Evolutionary conservation across 1,140 invertebrate genomes (phyloP).

Genomic region (Metaphire vulgaris): DNA sequence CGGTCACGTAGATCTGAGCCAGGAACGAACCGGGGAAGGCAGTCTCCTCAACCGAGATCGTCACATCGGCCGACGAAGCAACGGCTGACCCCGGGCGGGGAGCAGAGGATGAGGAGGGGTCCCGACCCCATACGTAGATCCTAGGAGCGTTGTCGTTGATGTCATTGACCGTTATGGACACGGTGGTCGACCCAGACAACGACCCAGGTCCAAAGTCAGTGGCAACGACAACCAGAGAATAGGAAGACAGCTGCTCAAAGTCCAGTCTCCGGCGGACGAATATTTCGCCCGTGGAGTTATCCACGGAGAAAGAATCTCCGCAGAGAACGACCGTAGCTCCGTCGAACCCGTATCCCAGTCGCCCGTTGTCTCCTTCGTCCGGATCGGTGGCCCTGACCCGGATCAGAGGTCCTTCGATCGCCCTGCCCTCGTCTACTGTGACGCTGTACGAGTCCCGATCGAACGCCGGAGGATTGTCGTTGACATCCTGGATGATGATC

Average conservation of each 20-base stretch:
- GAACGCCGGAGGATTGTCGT: conserved; percentile 52
- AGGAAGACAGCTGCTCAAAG: conserved; percentile 21
- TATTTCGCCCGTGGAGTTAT: conserved; percentile 25
- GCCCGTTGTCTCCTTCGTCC: not conserved
- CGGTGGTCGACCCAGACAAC: conserved; percentile 13
- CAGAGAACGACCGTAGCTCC: not conserved
- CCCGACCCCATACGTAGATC: conserved; percentile 56
- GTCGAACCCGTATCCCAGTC: conserved; percentile 14
- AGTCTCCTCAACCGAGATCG: conserved; percentile 16
- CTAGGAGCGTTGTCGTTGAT: conserved; percentile 79
- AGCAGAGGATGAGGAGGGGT: too few species aligned
- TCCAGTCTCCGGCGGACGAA: conserved; percentile 7
- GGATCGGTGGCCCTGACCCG: not conserved
- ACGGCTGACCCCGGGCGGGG: not conserved
- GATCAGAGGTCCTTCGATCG: not conserved
- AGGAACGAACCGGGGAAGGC: conserved; percentile 19
- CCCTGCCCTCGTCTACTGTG: not conserved
- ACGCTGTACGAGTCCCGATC: conserved; percentile 15
- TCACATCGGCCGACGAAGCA: too few species aligned
- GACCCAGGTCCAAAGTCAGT: conserved; percentile 20
- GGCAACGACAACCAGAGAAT: conserved; percentile 21
- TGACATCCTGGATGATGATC: conserved; percentile 35
- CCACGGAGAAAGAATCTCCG: conserved; percentile 19
- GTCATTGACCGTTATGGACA: conserved; percentile 59
- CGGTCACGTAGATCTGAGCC: conserved; percentile 26